A percentile compares a stretch with the other conserved stretches of the same genome.
phyloP scores from a whole-genome alignment of 2,113 vertebrate genomes.

The Bos javanicus region DNA sequence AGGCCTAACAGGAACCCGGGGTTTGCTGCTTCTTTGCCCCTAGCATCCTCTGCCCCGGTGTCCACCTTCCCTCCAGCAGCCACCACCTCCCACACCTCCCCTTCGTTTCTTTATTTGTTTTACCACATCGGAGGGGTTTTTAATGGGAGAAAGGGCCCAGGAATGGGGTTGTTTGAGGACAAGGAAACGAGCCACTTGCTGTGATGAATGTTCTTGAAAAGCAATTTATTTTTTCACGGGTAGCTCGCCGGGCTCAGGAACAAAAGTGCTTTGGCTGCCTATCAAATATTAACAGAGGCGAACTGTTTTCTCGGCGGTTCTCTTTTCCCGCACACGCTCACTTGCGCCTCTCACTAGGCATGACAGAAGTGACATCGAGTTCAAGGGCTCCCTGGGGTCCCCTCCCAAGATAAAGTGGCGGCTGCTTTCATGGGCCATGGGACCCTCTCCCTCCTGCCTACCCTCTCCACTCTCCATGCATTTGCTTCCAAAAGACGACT shows the following conservation, averaged over 20 bases:
- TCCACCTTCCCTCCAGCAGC: not conserved
- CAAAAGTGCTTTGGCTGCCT: slow-evolving; percentile 74
- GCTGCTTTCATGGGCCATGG: not conserved
- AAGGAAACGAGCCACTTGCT: slow-evolving; percentile 71
- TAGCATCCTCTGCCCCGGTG: fast-evolving
- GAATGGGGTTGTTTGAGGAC: slow-evolving; percentile 81
- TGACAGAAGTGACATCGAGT: slow-evolving; percentile 56
- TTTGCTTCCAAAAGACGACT: slow-evolving; percentile 33
- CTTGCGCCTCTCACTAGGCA: slow-evolving; percentile 3
- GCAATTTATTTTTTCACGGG: slow-evolving; percentile 78
- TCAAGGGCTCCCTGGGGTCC: slow-evolving; percentile 57
- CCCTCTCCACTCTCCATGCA: not conserved
- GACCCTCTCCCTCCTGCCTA: not conserved
- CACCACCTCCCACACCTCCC: not conserved
- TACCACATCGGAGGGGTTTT: slow-evolving; percentile 53
- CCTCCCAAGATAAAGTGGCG: slow-evolving; percentile 43
- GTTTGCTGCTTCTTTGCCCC: not conserved
- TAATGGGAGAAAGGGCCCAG: slow-evolving; percentile 58
- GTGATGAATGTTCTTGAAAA: slow-evolving; percentile 82
- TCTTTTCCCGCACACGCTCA: not conserved
- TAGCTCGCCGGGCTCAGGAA: slow-evolving; percentile 61
- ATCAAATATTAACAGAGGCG: slow-evolving; percentile 79
- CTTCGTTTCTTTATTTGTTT: slow-evolving; percentile 39
- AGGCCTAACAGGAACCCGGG: not conserved
- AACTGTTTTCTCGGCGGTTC: slow-evolving; percentile 59